Evolutionary conservation across 2,113 vertebrate genomes (phyloP).

Genomic region (Macrotis lagotis): DNA sequence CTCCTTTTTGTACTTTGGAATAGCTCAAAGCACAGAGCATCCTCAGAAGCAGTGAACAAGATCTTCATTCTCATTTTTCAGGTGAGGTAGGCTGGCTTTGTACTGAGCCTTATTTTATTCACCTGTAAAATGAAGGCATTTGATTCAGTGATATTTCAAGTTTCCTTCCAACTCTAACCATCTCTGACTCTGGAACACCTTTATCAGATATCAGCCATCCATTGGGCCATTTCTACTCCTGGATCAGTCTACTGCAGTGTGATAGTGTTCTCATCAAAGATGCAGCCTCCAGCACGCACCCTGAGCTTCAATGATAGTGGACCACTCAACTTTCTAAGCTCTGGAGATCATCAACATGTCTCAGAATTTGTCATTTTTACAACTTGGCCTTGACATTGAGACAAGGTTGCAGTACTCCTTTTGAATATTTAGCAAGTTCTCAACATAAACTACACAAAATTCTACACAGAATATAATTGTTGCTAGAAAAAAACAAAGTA

Average conservation of each 20-base stretch:
- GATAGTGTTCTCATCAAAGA: neutral
- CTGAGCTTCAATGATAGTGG: neutral
- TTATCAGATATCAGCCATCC: neutral
- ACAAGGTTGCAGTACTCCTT: neutral
- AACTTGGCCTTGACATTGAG: neutral
- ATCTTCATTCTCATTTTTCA: conserved; percentile 34
- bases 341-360: neutral
- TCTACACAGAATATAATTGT: neutral
- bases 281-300: neutral
- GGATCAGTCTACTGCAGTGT: neutral
- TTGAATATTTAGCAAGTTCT: neutral
- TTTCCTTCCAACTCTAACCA: neutral
- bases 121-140: neutral
- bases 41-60: conserved; percentile 21
- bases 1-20: conserved; percentile 58
- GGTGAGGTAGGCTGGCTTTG: neutral
- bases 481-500: neutral
- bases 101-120: neutral
- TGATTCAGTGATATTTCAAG: neutral
- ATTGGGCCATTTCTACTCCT: neutral
- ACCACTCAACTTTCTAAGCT: neutral
- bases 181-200: neutral
- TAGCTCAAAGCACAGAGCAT: conserved; percentile 44
- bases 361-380: neutral
- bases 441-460: neutral